Evolutionary conservation across 2,888 invertebrate species (phyloP).

Genomic region (Thecophora atra): DNA sequence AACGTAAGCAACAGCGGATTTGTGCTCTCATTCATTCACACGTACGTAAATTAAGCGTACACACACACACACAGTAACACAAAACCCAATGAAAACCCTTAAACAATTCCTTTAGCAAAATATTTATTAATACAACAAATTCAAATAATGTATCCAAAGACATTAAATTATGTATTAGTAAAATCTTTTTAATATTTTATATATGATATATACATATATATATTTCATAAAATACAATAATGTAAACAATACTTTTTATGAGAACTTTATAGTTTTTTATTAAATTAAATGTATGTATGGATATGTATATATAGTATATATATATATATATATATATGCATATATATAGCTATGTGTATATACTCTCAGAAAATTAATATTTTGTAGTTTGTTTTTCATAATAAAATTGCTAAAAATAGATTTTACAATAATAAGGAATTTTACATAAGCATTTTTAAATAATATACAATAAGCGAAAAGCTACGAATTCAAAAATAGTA

Average conservation of each 20-base stretch:
- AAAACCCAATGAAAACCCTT: slow-evolving; percentile 53
- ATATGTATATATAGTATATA: slow-evolving; percentile 42
- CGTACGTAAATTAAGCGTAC: slow-evolving; percentile 2
- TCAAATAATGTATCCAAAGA: slow-evolving; percentile 41
- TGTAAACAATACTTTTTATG: slow-evolving; percentile 43
- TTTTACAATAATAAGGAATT: slow-evolving; percentile 31
- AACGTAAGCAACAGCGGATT: slow-evolving; percentile 1
- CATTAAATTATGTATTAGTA: slow-evolving; percentile 43
- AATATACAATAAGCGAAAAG: slow-evolving; percentile 28
- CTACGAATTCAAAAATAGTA: slow-evolving; percentile 34
- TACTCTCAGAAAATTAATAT: slow-evolving; percentile 24
- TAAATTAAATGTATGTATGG: slow-evolving; percentile 48
- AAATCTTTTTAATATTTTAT: slow-evolving; percentile 52
- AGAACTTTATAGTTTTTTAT: slow-evolving; percentile 52
- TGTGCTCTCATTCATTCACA: too few relatives aligned
- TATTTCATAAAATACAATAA: slow-evolving; percentile 35
- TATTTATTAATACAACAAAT: slow-evolving; percentile 53
- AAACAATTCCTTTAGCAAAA: slow-evolving; percentile 65
- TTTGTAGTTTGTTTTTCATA: slow-evolving; percentile 36
- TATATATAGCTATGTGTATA: background rate
- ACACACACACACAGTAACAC: slow-evolving; percentile 17
- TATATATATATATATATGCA: background rate
- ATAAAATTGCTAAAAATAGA: slow-evolving; percentile 39
- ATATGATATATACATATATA: slow-evolving; percentile 48
- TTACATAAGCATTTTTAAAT: slow-evolving; percentile 40